Evolutionary conservation across 1,140 invertebrate genomes (phyloP).

Genomic region (Drosophila sturtevanti): DNA sequence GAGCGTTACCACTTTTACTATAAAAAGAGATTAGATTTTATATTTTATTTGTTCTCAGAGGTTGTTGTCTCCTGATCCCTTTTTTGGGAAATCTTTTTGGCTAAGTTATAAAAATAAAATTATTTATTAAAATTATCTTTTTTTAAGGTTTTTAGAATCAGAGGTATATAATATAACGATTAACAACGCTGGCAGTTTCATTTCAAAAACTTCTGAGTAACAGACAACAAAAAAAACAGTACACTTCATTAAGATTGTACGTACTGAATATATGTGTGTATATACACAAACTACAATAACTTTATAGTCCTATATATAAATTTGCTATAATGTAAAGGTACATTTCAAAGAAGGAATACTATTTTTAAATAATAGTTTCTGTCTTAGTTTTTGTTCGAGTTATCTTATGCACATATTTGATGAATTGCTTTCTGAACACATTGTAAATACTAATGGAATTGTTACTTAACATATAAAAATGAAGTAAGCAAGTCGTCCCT

Average conservation of each 20-base stretch:
- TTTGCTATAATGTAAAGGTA: slow-evolving; percentile 15
- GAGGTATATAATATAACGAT: too few species aligned
- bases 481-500: too few species aligned
- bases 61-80: too few species aligned
- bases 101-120: too few species aligned
- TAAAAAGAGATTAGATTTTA: not conserved
- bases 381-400: slow-evolving; percentile 44
- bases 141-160: too few species aligned
- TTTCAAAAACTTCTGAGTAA: too few species aligned
- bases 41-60: not conserved
- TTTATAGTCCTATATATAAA: slow-evolving; percentile 23
- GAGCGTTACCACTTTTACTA: slow-evolving; percentile 17
- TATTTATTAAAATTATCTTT: too few species aligned
- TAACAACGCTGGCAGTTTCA: too few species aligned
- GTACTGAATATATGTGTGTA: slow-evolving; percentile 39
- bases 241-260: slow-evolving; percentile 77
- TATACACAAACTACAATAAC: slow-evolving; percentile 54
- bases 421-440: slow-evolving; percentile 53
- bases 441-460: slow-evolving; percentile 40
- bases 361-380: slow-evolving; percentile 41
- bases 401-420: slow-evolving; percentile 38
- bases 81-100: too few species aligned
- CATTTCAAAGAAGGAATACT: slow-evolving; percentile 2
- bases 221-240: too few species aligned
- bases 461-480: slow-evolving; percentile 51